Evolutionary conservation across 2,888 invertebrate species (phyloP), one percentile per base, ranked within the genome.

Genomic region (Ophioninae sp.): DNA sequence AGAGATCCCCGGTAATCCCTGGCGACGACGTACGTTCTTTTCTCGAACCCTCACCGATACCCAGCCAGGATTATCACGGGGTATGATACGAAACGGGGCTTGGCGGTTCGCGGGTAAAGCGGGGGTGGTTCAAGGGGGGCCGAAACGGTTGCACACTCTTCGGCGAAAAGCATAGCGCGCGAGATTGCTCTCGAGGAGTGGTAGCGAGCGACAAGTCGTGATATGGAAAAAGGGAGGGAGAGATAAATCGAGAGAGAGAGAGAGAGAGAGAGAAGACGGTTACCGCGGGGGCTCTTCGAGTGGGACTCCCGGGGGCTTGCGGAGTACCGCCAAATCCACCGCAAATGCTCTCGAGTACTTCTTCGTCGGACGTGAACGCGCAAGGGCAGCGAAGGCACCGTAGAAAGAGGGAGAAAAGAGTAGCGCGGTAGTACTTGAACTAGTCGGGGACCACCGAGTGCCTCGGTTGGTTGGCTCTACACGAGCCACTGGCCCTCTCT

Each of bases 321-420:
- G 85, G 88, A 91, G 91, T 88, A 91, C 92, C 91, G 90, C 91
- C 91, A 92, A 92, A 93, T 92, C 92, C 92, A 92, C 92, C 92
- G 91, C 92, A 92, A 93, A 92, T 91, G 91, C 92, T 90, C 89
- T 92, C 90, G 90, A 92, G 92, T 91, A 90, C 91, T 91, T 89
- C 91, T 91, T 91, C 91, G 90, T 90, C 89, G 92, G 90, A 91
- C 91, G 91, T 92, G 90, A 91, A 91, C 90, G 91, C 90, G 91
- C 90, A 91, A 91, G 91, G 91, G 91, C 90, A 20, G 10, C 13
- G 88, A 85, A 88, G 88, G 88, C 88, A 57, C 87, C 88, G 89
- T n/a, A 87, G 85, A 20, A 41, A 67, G 76, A 57, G 57, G 41
- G 59, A 59, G 57, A 56, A 75, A 65, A 65, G 75, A 87, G 88